Evolutionary conservation across 2,113 vertebrate species (phyloP), one percentile per base, ranked within the genome.

Genomic region (Marcusenius ussheri): DNA sequence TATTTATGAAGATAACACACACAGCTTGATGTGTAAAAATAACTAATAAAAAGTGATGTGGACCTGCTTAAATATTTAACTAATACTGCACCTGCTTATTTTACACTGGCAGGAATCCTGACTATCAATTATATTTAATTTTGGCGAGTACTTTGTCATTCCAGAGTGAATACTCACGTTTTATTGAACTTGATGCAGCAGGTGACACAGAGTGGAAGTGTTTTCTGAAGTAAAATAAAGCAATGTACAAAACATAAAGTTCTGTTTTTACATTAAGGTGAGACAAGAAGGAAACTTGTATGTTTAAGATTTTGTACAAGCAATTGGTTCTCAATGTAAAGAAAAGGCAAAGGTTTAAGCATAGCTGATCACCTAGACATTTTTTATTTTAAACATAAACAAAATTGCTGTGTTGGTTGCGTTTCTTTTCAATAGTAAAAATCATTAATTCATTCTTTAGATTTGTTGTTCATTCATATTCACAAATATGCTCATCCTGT

Each of bases 161-260:
- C 27, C 45, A 89, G 27, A 19, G 7, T n/a, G 31, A 35, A 89
- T 47, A 88, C 91, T 90, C 80, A 91, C 91, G 21, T 70, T 89
- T 45, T 83, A 70, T 74, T 90, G 74, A 91, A 88, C 42, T 90
- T 90, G 27, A 91, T 49, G 31, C 89, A 89, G 51, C 51, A 90
- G 7, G 66, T 88, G 13, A 90, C 89, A 86, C 89, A 90, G 66
- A 90, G 39, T 42, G 91, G 89, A 83, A 91, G 84, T 70, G 87
- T 90, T 70, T 91, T 84, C 91, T 90, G 66, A 80, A 80, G 7
- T 24, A 8, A 83, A 88, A 74, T 45, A 58, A 83, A 49, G n/a
- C 39, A 27, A 66, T 46, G 58, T 10, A 27, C 21, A 66, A 70
- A 88, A 88, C 15, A n/a, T 13, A 11, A 46, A 27, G 10, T 24